phyloP scores from a whole-genome alignment of 2,797 vertebrate genomes.

The Bradypus variegatus region DNA sequence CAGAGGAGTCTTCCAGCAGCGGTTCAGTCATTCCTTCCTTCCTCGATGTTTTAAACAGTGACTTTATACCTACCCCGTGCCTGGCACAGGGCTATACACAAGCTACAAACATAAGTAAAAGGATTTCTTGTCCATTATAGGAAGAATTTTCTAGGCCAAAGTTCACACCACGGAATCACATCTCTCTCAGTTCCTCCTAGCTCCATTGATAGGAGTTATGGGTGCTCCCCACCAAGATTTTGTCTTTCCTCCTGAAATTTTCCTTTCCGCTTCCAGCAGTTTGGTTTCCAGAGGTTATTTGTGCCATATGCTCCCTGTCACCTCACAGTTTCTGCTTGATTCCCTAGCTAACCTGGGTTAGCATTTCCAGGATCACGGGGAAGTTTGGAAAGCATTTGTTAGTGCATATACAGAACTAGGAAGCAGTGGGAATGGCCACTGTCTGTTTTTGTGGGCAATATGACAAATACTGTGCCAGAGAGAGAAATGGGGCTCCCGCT shows the following conservation, averaged over 20 bases:
- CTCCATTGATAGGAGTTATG: neutral
- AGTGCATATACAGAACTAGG: neutral
- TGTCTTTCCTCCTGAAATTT: neutral
- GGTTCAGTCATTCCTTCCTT: neutral
- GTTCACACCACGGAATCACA: neutral
- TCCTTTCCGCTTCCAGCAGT: neutral
- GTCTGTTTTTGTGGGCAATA: fast-evolving
- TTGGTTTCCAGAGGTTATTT: neutral
- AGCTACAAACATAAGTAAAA: neutral
- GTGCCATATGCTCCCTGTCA: neutral
- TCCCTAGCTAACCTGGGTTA: neutral
- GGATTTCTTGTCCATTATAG: neutral
- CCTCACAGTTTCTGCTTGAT: neutral
- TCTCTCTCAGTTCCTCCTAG: no score
- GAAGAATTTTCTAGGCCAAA: conserved; percentile 3
- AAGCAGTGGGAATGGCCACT: neutral
- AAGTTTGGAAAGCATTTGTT: neutral
- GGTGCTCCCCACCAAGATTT: neutral
- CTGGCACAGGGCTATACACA: neutral
- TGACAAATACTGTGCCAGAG: fast-evolving
- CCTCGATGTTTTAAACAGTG: neutral
- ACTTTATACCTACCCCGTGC: neutral
- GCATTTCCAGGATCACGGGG: neutral
- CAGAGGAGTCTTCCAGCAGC: neutral
- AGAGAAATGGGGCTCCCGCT: fast-evolving